Conservation (phyloP, 92 coral and sea anemone genomes). For the Umimayanthus kanabou region DNA sequence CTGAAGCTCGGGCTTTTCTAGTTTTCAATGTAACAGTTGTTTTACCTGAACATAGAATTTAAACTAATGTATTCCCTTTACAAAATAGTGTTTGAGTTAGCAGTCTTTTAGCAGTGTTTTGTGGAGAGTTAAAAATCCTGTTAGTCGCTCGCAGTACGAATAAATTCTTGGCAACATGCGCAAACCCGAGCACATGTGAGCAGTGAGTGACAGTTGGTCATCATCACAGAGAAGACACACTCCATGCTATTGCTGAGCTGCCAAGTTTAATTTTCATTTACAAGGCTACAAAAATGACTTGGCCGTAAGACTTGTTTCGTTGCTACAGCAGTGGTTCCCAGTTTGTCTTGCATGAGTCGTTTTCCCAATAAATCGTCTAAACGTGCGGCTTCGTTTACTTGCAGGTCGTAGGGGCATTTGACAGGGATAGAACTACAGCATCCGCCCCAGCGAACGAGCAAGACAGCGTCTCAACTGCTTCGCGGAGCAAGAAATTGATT, state of each 20-base stretch:
- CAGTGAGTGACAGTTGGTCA: not conserved
- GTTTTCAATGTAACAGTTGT: not conserved
- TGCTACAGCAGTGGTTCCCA: not conserved
- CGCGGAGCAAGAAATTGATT: not conserved
- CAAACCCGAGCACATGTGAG: not conserved
- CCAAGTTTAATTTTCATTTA: not conserved
- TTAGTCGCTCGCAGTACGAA: too few species aligned
- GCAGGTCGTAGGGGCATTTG: not conserved
- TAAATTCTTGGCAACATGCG: not conserved
- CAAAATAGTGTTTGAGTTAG: not conserved
- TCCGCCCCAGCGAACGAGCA: not conserved
- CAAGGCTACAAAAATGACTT: not conserved
- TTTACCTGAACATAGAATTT: not conserved
- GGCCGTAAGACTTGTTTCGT: not conserved
- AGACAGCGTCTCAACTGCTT: not conserved
- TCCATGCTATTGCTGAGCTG: not conserved
- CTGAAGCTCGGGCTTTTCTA: not conserved
- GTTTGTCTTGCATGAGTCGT: not conserved
- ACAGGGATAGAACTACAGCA: not conserved
- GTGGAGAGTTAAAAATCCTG: too few species aligned
- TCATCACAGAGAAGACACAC: not conserved
- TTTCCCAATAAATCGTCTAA: not conserved
- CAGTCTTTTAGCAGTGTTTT: not conserved
- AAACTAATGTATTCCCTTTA: not conserved
- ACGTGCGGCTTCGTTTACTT: not conserved